A percentile compares a stretch with the other conserved stretches of the same genome.
Conservation (phyloP, 2,797 vertebrate genomes). For the Cuculus canorus region DNA sequence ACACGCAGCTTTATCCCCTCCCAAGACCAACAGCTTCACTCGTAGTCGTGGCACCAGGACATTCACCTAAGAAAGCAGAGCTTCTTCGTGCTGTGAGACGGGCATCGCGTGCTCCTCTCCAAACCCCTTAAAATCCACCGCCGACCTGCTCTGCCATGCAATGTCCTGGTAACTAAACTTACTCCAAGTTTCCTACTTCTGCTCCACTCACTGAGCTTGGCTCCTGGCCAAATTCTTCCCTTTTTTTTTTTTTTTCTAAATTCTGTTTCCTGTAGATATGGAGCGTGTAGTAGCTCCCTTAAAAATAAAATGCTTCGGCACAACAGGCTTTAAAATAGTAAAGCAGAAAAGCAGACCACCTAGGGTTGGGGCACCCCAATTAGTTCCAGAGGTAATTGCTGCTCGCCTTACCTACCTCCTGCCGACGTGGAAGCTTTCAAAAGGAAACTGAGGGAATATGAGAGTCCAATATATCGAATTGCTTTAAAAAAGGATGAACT, state of each 20-base stretch:
- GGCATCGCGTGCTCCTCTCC: not conserved
- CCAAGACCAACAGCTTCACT: constrained; percentile 4
- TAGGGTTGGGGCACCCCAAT: not conserved
- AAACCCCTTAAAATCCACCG: not conserved
- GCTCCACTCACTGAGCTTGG: constrained; percentile 7
- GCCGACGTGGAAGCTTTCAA: not conserved
- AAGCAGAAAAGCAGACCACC: not conserved
- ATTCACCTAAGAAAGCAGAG: not conserved
- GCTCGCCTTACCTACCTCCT: constrained; percentile 19
- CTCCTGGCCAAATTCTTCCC: not conserved
- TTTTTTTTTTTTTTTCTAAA: not conserved
- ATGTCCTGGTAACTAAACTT: constrained; percentile 22
- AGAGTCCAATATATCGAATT: constrained; percentile 19
- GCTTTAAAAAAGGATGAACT: constrained; percentile 15
- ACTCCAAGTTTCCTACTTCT: constrained; percentile 39
- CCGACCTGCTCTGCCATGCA: not conserved
- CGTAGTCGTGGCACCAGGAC: not conserved
- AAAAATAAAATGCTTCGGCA: constrained; percentile 13
- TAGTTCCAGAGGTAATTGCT: not conserved
- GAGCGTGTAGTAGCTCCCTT: constrained; percentile 14
- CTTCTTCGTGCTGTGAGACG: not conserved
- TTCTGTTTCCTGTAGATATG: constrained; percentile 58
- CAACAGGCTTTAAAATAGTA: not conserved
- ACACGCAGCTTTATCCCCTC: constrained; percentile 22
- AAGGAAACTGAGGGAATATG: not conserved